These are phyloP conservation scores for Ciconia stormi DNA, from an alignment of 2,113 vertebrate genomes.

Conservation along the genomic window DNA sequence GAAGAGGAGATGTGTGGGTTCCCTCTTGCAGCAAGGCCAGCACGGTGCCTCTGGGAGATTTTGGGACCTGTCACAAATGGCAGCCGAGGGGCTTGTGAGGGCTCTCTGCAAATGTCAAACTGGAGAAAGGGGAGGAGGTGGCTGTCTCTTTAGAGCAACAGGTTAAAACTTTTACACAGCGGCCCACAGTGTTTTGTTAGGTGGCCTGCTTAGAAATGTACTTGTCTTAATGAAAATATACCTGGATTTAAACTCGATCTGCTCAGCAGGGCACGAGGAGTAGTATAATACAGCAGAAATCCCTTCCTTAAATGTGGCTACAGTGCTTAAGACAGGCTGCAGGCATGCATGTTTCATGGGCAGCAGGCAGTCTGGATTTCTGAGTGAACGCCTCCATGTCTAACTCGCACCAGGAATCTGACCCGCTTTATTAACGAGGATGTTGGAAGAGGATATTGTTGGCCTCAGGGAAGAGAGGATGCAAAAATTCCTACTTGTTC, in stretches of 20 bases:
- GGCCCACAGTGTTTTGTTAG: fast-evolving
- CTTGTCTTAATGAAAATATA: not conserved
- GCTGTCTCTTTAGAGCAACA: not conserved
- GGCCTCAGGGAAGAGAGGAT: not conserved
- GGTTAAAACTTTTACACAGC: not conserved
- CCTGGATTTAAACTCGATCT: not conserved
- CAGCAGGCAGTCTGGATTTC: not conserved
- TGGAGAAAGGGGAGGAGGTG: not conserved
- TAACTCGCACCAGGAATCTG: not conserved
- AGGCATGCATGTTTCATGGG: fast-evolving
- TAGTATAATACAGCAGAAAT: not conserved
- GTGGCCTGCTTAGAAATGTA: not conserved
- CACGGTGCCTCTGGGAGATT: not conserved
- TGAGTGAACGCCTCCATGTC: fast-evolving
- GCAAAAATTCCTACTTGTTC: too few species aligned
- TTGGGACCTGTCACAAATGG: not conserved
- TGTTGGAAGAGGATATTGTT: not conserved
- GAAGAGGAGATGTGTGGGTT: fast-evolving
- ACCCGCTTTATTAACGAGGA: not conserved
- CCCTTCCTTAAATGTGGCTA: not conserved
- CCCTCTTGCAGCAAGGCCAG: not conserved
- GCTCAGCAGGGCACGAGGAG: not conserved
- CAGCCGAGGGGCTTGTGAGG: not conserved
- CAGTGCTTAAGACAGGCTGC: fast-evolving
- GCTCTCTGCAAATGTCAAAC: not conserved